These are phyloP conservation scores for Phalacrocorax brasilianus DNA, from an alignment of 2,113 vertebrate species.

Conservation along the genomic window DNA sequence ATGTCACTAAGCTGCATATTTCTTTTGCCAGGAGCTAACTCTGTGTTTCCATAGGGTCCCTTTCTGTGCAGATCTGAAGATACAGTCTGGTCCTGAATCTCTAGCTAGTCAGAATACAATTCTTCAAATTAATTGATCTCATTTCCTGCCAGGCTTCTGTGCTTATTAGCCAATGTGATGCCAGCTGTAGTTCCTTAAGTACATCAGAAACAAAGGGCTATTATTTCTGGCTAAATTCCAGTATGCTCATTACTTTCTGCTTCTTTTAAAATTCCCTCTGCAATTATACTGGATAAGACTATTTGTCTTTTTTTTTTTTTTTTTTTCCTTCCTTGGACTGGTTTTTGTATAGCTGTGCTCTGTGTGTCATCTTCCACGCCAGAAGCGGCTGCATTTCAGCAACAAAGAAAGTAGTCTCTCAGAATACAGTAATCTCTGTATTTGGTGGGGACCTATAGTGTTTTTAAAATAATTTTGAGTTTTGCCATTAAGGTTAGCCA, in stretches of 20 bases:
- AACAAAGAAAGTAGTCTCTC: neutral
- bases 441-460: neutral
- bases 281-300: neutral
- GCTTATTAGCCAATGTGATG: constrained; percentile 43
- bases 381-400: neutral
- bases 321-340: neutral
- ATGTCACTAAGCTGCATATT: neutral
- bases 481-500: neutral
- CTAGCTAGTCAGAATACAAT: constrained; percentile 23
- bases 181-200: constrained; percentile 47
- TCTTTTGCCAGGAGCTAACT: neutral
- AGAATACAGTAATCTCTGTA: neutral
- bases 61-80: neutral
- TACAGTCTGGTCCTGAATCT: neutral
- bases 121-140: constrained; percentile 63
- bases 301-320: neutral
- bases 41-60: neutral
- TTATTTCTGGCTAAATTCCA: constrained; percentile 54
- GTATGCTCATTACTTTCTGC: constrained; percentile 25
- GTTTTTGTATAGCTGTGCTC: neutral
- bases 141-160: constrained; percentile 61
- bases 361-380: neutral
- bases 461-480: neutral
- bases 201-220: constrained; percentile 55
- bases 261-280: constrained; percentile 44